These are phyloP conservation scores for Amphiprion ocellaris DNA, from an alignment of 2,113 vertebrate genomes.

Conservation along the genomic window DNA sequence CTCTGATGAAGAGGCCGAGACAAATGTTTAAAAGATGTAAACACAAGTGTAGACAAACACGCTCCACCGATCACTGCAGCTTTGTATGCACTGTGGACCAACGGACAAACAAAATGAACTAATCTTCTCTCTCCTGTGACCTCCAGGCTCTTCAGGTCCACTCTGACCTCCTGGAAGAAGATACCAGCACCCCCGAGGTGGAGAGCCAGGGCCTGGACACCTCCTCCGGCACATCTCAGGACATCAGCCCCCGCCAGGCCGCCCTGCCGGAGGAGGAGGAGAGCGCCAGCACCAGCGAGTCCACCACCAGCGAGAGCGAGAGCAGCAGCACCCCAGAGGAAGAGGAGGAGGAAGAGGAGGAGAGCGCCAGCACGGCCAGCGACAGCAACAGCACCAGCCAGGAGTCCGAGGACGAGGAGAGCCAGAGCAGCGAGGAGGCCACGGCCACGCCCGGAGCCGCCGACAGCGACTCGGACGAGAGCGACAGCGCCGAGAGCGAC, in stretches of 20 bases:
- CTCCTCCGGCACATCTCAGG: conserved; percentile 51
- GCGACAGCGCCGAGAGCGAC: conserved; percentile 69
- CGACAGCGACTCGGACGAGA: conserved; percentile 77
- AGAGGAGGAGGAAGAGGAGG: conserved; percentile 66
- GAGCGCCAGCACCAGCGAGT: conserved; percentile 38
- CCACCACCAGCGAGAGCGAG: conserved; percentile 56
- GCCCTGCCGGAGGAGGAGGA: conserved; percentile 44
- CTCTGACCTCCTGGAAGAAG: conserved; percentile 75
- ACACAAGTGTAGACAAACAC: too few species aligned
- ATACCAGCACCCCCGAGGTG: conserved; percentile 84
- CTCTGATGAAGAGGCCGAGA: too few species aligned
- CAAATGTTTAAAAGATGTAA: too few species aligned
- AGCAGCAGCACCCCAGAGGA: conserved; percentile 69
- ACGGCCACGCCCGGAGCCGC: conserved; percentile 72
- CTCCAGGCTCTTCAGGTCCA: conserved; percentile 79
- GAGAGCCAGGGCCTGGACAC: conserved; percentile 78
- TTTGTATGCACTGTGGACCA: too few species aligned
- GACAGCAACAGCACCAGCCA: conserved; percentile 71
- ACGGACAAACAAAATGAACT: too few species aligned
- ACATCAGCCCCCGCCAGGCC: conserved; percentile 56
- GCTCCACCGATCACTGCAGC: too few species aligned
- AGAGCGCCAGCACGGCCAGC: conserved; percentile 53
- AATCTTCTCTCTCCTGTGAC: background rate
- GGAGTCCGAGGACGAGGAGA: conserved; percentile 73
- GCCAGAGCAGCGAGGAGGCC: conserved; percentile 83